Conservation (phyloP, 2,888 invertebrate genomes). For the Hirtodrosophila histrioides region DNA sequence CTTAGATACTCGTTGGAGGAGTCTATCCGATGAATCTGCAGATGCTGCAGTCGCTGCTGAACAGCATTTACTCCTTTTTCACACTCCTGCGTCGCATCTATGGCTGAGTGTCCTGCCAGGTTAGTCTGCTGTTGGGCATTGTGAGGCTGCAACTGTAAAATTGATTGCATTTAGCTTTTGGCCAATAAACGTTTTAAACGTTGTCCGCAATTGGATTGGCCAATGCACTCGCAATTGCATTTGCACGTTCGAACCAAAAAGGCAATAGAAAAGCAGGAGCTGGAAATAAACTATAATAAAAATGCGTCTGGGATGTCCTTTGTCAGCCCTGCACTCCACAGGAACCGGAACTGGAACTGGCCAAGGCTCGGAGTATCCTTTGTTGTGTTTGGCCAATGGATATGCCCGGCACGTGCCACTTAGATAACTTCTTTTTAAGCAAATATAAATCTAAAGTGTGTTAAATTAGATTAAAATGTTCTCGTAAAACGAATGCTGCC, state of each 20-base stretch:
- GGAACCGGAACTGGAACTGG: constrained; percentile 13
- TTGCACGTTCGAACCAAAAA: constrained; percentile 17
- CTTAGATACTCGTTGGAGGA: constrained; percentile 75
- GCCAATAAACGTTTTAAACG: constrained; percentile 57
- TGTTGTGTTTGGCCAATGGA: constrained; percentile 30
- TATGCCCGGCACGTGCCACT: constrained; percentile 70
- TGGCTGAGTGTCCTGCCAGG: constrained; percentile 55
- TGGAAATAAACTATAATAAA: constrained; percentile 75
- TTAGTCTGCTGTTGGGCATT: constrained; percentile 4
- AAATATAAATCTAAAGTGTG: constrained; percentile 81
- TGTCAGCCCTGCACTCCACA: constrained; percentile 19
- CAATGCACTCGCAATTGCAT: constrained; percentile 46
- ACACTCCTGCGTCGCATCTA: constrained; percentile 78
- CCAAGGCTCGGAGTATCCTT: constrained; percentile 32
- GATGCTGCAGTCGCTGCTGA: constrained; percentile 76
- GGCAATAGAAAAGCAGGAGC: constrained; percentile 15
- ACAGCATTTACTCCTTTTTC: constrained; percentile 78
- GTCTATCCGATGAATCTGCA: constrained; percentile 80
- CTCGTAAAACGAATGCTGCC: constrained; percentile 65
- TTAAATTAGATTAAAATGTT: constrained; percentile 80
- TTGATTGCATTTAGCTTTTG: constrained; percentile 74
- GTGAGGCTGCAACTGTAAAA: constrained; percentile 40
- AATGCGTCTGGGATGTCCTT: constrained; percentile 61
- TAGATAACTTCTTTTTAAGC: constrained; percentile 80
- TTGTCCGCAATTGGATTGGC: constrained; percentile 46